Evolutionary conservation across 2,888 invertebrate genomes (phyloP).

Genomic region (Ochropleura leucogaster): DNA sequence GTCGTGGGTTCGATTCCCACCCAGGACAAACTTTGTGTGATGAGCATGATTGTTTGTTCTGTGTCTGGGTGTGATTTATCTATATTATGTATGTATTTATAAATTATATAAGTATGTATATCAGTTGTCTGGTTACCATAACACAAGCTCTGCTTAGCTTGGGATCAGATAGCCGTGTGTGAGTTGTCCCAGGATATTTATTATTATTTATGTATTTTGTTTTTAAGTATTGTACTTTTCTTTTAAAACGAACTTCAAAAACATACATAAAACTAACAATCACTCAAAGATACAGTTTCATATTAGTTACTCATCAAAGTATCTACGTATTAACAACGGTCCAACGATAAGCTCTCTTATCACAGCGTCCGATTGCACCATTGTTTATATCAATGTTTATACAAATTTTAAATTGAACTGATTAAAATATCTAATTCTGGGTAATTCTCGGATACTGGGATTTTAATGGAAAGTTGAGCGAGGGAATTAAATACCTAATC

Average conservation of each 20-base stretch:
- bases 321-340: slow-evolving; percentile 31
- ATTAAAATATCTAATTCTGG: slow-evolving; percentile 11
- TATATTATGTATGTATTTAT: too few species aligned
- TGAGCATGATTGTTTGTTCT: too few species aligned
- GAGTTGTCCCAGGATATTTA: too few species aligned
- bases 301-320: slow-evolving; percentile 34
- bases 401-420: slow-evolving; percentile 40
- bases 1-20: too few species aligned
- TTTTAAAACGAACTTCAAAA: background rate
- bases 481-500: background rate
- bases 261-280: slow-evolving; percentile 14
- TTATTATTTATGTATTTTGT: too few species aligned
- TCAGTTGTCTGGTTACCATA: too few species aligned
- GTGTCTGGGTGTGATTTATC: too few species aligned
- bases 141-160: too few species aligned
- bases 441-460: background rate
- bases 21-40: too few species aligned
- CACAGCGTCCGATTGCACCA: slow-evolving; percentile 60
- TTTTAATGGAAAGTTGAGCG: background rate
- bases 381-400: slow-evolving; percentile 39
- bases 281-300: slow-evolving; percentile 23
- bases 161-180: too few species aligned
- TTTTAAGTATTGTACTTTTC: background rate
- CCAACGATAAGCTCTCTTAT: slow-evolving; percentile 43
- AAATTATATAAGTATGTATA: too few species aligned